A percentile compares a stretch with the other conserved stretches of the same genome.
These are phyloP conservation scores for Heliconius erato DNA, from an alignment of 2,888 invertebrate genomes.

Conservation along the genomic window DNA sequence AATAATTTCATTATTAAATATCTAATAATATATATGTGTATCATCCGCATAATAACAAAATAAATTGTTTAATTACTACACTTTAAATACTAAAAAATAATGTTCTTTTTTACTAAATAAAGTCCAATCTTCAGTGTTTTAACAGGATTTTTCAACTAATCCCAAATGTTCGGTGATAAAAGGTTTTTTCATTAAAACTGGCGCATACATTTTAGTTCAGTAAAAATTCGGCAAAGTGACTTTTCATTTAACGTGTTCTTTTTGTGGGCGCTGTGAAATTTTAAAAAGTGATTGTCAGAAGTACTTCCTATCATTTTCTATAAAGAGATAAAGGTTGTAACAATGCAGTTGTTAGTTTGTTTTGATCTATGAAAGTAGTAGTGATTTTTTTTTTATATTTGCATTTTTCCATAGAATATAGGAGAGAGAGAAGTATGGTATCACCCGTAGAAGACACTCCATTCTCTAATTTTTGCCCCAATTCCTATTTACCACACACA, in stretches of 20 bases:
- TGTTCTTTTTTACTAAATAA: neutral
- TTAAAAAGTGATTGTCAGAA: constrained; percentile 47
- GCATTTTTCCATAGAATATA: neutral
- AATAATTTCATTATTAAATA: no score
- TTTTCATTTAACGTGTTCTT: constrained; percentile 41
- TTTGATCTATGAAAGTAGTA: neutral
- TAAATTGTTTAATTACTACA: neutral
- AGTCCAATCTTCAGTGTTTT: constrained; percentile 48
- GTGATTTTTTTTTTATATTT: neutral
- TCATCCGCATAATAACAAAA: neutral
- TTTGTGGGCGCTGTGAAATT: constrained; percentile 36
- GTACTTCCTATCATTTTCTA: constrained; percentile 30
- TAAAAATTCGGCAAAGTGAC: constrained; percentile 21
- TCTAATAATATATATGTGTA: no score
- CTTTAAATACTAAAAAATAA: neutral
- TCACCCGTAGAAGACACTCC: no score
- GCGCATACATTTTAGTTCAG: constrained; percentile 19
- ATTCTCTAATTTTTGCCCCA: no score
- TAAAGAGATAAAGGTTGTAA: neutral
- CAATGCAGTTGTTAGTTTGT: neutral
- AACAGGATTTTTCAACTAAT: constrained; percentile 18
- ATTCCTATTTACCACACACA: no score
- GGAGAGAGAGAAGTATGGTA: no score
- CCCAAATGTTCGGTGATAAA: constrained; percentile 25
- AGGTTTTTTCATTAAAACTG: constrained; percentile 30